Evolutionary conservation across 2,797 vertebrate species (phyloP), one percentile per base, ranked within the genome.

Genomic region (Cyclura pinguis): DNA sequence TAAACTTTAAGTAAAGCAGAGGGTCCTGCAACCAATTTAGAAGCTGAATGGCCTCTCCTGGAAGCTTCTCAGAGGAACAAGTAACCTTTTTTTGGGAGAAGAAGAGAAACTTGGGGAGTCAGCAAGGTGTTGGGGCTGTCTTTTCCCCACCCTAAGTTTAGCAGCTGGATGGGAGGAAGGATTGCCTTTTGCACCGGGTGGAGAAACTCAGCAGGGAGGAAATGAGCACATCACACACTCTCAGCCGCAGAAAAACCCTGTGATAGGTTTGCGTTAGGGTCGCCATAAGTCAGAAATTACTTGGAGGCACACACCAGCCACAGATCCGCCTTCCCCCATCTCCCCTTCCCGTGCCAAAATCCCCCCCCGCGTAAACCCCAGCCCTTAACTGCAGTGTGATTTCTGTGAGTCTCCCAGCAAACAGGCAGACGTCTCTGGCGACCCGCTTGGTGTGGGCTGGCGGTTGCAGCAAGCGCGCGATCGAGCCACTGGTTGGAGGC

Each of bases 341-440:
- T 32, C 50, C 22, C 3, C 14, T 88, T 83, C 32, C 20, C 85
- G 67, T 57, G 82, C 7, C 42, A 0, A 89, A 93, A 89, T 89
- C 80, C 91, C 50, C 50, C 90, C 18, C 4, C 16, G 16, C 89
- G 93, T 89, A 93, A 96, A 84, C 88, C 94, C 85, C 9, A 29
- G 90, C 92, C 77, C 93, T 95, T 96, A 95, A 96, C 95, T 95
- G 96, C 84, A 85, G 94, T 91, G 88, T 89, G 86, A 95, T 94
- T 95, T 94, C 94, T 93, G 95, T 94, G 95, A 87, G 93, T 94
- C 93, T 94, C 95, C 95, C 96, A 95, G 74, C 95, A 95, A 97
- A 95, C 98, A 98, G 98, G 98, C 97, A 97, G 97, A 98, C 98
- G 98, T 98, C 98, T 98, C 97, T 97, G 98, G 98, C 98, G 97